Base-by-base conservation (phyloP, 2,113 vertebrate species). In the Reinhardtius hippoglossoides region DNA sequence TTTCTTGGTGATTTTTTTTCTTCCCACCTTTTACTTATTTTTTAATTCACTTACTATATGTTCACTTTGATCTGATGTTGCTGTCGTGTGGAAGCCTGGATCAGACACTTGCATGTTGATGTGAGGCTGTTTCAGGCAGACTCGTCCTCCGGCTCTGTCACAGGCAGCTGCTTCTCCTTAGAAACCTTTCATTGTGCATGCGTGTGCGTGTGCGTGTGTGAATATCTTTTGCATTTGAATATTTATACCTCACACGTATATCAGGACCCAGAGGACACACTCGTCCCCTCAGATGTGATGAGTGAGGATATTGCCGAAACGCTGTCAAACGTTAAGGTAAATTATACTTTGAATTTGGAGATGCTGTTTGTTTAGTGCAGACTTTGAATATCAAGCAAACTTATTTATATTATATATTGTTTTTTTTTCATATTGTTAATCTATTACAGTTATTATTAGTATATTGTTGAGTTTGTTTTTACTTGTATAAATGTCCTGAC, bases 191-290 rank as follows among this genome's bases (percentile, higher is more conserved):
- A 44, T 60, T 20, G 61, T 46, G 9, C 55, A 31, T 50, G 10
- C 69, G 21, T 74, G 9, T 62, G 50, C 44, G 9, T 62, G 50
- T 56, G 23, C 40, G 40, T n/a, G 27, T 65, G 50, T 44, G 13
- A 12, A 23, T 70, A 14, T 16, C 16, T 10, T 67, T 75, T 73
- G 46, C 9, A 62, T 75, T 58, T n/a, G n/a, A 70, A 20, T 79
- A 52, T 68, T 78, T 35, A 67, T 71, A 24, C 6, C 5, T 18
- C 9, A 42, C 56, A 64, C 4, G 35, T 70, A 18, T 82, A 27
- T 71, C 59, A 93, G 92, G 92, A 92, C 64, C 90, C 71, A 40
- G 87, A 89, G 14, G 88, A 91, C 9, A 87, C 67, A 0, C 14
- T 89, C 10, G 20, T 7, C 18, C 3, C 44, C 50, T 62, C 68